Conservation (phyloP, 1,140 invertebrate genomes). For the Caerostris extrusa region DNA sequence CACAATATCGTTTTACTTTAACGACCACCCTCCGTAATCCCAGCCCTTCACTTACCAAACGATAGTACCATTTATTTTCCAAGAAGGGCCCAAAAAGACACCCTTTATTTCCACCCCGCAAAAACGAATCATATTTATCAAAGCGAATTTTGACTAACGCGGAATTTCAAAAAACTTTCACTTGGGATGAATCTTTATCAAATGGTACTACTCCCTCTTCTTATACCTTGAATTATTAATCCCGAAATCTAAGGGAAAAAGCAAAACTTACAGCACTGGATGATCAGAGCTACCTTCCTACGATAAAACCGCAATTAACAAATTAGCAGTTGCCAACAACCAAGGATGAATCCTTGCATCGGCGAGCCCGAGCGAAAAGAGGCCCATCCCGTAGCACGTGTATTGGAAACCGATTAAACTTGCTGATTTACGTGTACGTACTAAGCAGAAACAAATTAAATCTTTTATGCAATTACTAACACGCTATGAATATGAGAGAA, state of each 20-base stretch:
- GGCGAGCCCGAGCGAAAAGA: neutral
- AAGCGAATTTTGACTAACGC: neutral
- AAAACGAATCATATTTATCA: neutral
- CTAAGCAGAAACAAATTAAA: conserved; percentile 70
- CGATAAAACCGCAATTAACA: conserved; percentile 71
- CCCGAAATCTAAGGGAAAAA: neutral
- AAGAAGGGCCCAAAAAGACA: too few species aligned
- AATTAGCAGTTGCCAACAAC: conserved; percentile 64
- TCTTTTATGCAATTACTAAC: conserved; percentile 65
- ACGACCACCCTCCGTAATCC: too few species aligned
- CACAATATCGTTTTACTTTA: too few species aligned
- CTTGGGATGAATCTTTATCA: neutral
- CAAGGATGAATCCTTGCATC: conserved; percentile 18
- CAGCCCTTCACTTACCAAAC: too few species aligned
- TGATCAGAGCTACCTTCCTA: neutral
- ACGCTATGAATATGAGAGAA: conserved; percentile 35
- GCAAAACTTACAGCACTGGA: neutral
- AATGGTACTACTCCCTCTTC: neutral
- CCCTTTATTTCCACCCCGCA: too few species aligned
- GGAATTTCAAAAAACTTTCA: conserved; percentile 7
- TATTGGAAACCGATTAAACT: conserved; percentile 71
- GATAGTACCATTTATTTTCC: too few species aligned
- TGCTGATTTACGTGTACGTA: conserved; percentile 39
- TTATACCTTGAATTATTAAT: neutral
- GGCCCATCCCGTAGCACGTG: conserved; percentile 1